These are phyloP conservation scores for Osmerus eperlanus DNA, from an alignment of 2,113 vertebrate species.

Conservation along the genomic window DNA sequence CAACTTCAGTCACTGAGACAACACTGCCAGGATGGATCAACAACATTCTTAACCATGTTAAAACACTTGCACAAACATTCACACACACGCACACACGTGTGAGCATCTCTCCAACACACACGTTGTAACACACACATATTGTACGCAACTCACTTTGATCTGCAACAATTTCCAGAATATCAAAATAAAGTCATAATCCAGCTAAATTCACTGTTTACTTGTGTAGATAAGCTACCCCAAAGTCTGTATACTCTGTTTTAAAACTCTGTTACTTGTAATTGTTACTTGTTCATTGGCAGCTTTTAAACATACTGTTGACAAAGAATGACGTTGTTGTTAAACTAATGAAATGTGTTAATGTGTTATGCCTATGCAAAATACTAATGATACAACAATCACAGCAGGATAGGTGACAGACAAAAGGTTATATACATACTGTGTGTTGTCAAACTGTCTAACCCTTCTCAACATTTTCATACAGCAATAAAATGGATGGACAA, in stretches of 20 bases:
- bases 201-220: neutral
- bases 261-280: conserved; percentile 13
- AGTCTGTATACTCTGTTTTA: conserved; percentile 12
- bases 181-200: conserved; percentile 12
- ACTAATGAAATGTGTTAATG: neutral
- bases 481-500: conserved; percentile 37
- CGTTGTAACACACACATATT: conserved; percentile 3
- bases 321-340: too few relatives aligned
- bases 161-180: neutral
- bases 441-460: neutral
- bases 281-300: conserved; percentile 39
- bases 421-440: conserved; percentile 5
- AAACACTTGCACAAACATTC: neutral
- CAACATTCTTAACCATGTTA: too few relatives aligned
- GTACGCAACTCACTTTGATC: neutral
- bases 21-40: neutral
- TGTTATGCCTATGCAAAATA: conserved; percentile 21
- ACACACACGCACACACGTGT: conserved; percentile 3
- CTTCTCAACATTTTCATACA: conserved; percentile 14
- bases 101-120: neutral
- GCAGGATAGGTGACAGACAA: neutral
- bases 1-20: conserved; percentile 80
- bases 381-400: neutral
- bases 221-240: conserved; percentile 16
- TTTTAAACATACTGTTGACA: conserved; percentile 20